Evolutionary conservation across 2,797 vertebrate species (phyloP).

Genomic region (Clarias pachynema): DNA sequence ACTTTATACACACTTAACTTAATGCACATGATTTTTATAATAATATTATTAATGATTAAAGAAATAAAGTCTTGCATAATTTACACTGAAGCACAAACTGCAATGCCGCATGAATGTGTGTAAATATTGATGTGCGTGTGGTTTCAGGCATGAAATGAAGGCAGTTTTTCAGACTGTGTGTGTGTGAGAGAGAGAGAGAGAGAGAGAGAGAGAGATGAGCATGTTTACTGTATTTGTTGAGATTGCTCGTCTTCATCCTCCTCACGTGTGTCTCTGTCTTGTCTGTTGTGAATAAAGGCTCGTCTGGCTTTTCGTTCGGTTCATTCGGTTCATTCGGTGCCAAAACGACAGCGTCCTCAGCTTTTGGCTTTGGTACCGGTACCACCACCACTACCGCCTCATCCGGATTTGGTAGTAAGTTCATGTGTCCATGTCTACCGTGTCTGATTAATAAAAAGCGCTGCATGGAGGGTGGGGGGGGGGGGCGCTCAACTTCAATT

Average conservation of each 20-base stretch:
- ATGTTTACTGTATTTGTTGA: background rate
- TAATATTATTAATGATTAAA: background rate
- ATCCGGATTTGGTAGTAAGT: slow-evolving; percentile 82
- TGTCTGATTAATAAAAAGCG: background rate
- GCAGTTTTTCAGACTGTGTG: background rate
- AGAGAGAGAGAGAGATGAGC: background rate
- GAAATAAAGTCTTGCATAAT: no score
- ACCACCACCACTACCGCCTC: slow-evolving; percentile 72
- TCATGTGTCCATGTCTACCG: slow-evolving; percentile 27
- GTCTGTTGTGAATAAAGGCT: slow-evolving; percentile 67
- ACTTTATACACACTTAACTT: no score
- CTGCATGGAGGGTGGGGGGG: background rate
- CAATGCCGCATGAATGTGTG: background rate
- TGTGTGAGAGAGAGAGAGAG: background rate
- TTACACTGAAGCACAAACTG: background rate
- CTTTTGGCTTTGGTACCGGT: slow-evolving; percentile 75
- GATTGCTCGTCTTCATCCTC: slow-evolving; percentile 22
- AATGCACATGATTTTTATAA: no score
- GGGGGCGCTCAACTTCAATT: background rate
- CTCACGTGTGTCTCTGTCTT: slow-evolving; percentile 45
- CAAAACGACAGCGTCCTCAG: slow-evolving; percentile 72
- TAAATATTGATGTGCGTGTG: background rate
- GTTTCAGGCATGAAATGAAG: background rate
- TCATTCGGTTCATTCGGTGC: slow-evolving; percentile 77
- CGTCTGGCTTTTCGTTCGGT: slow-evolving; percentile 77